Percentiles rank a stretch among this genome's conserved stretches.
These are phyloP conservation scores for Centropristis striata DNA, from an alignment of 2,113 vertebrate genomes.

Conservation along the genomic window DNA sequence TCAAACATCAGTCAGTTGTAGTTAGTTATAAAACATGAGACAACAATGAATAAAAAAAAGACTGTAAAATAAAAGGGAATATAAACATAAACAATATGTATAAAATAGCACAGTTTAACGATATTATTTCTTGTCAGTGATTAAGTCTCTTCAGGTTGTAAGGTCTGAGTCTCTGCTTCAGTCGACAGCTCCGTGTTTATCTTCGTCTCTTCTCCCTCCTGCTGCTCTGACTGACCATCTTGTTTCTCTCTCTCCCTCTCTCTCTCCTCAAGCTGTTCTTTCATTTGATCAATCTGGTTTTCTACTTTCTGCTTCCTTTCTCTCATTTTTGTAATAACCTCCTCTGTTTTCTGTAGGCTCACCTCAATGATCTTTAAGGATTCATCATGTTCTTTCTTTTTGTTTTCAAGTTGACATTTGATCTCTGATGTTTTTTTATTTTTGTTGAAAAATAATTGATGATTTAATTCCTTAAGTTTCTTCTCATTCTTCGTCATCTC, in stretches of 20 bases:
- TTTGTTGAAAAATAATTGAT: too few species aligned
- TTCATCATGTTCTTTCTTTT: neutral
- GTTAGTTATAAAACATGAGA: too few species aligned
- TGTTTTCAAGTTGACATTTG: neutral
- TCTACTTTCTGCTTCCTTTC: neutral
- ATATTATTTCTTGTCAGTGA: too few species aligned
- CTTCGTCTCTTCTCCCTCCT: neutral
- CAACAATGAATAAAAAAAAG: too few species aligned
- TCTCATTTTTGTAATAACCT: neutral
- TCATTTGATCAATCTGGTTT: neutral
- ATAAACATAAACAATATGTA: too few species aligned
- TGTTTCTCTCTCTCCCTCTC: neutral
- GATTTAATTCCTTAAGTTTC: fast-evolving
- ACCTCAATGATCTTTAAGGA: neutral
- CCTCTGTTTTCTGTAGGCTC: neutral
- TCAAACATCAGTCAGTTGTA: too few species aligned
- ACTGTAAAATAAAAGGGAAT: too few species aligned
- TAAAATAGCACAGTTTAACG: too few species aligned
- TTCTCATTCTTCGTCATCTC: neutral
- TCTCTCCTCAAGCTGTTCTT: neutral
- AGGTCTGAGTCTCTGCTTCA: too few species aligned
- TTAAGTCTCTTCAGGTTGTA: too few species aligned
- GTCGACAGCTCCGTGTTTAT: neutral
- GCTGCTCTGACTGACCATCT: neutral
- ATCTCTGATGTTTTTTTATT: fast-evolving